Evolutionary conservation across 1,140 invertebrate species (phyloP), one percentile per base, ranked within the genome.

Genomic region (Triops longicaudatus): DNA sequence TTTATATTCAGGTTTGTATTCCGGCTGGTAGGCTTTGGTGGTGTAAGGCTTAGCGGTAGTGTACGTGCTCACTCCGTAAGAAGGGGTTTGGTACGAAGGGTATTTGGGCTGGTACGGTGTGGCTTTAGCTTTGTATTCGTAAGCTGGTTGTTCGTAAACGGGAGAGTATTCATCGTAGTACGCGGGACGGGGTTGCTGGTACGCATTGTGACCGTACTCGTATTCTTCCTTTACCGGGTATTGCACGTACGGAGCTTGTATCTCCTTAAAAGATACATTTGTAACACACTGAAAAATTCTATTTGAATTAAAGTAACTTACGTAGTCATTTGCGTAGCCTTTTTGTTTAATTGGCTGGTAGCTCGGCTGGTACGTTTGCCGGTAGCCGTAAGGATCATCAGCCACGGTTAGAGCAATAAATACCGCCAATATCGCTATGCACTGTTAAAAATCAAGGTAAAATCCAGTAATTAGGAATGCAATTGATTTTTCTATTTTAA

Each of bases 1-100:
- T 14, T 76, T 76, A 14, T 76, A 31, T 76, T 63, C 44, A 76
- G 73, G 73, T 26, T 63, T 63, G 9, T 63, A 63, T 11, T 63
- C 50, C 12, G 74, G 74, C 27, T 76, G 43, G 41, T 76, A 31
- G 14, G 27, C 27, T 22, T 28, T 28, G 11, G 50, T 63, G 50
- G 50, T 63, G n/a, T 63, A 63, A 75, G 74, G 74, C 74, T 37
- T 28, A 22, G 50, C 17, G 6, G 50, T 63, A 14, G 17, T 63
- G 50, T 63, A 63, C 31, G 31, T 37, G 50, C 50, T 63, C 50
- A 63, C 50, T 17, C 17, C 50, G 50, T 63, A 63, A 22, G 50
- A 63, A 12, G 50, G 7, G 6, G 50, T 63, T 63, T 63, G 50
- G 50, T 63, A 63, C 6, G 50, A 10, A 17, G 50, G 50, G 50